phyloP scores from a whole-genome alignment of 2,888 invertebrate genomes.

The Pseudolycoriella hygida region DNA sequence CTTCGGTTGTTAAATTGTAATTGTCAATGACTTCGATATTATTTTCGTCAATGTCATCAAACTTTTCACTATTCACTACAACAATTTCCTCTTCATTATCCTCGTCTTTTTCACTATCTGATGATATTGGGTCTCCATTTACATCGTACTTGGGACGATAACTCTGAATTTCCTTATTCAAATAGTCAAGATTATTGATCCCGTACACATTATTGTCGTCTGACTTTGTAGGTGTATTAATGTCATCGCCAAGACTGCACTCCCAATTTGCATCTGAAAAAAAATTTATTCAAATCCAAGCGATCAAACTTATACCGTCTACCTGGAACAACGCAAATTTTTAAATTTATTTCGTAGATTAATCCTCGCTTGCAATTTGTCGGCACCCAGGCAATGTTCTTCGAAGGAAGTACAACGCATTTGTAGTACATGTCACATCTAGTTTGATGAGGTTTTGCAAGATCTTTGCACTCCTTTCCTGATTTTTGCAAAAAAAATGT shows the following conservation, averaged over 20 bases:
- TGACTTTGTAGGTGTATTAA: too few relatives aligned
- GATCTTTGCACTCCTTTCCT: slow-evolving; percentile 27
- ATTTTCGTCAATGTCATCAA: not conserved
- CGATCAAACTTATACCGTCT: too few relatives aligned
- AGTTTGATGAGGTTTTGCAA: slow-evolving; percentile 22
- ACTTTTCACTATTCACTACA: slow-evolving; percentile 8
- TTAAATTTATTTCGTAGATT: slow-evolving; percentile 24
- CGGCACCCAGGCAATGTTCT: slow-evolving; percentile 24
- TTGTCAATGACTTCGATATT: slow-evolving; percentile 5
- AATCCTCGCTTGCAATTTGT: slow-evolving; percentile 23
- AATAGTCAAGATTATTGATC: slow-evolving; percentile 8
- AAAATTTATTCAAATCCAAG: too few relatives aligned
- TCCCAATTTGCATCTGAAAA: slow-evolving; percentile 25
- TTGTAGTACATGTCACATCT: slow-evolving; percentile 27
- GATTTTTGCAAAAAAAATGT: too few relatives aligned
- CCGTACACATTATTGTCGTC: slow-evolving; percentile 12
- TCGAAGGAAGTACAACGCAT: slow-evolving; percentile 20
- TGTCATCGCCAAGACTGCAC: slow-evolving; percentile 17
- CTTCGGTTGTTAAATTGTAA: too few relatives aligned
- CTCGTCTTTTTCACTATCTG: too few relatives aligned
- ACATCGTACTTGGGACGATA: slow-evolving; percentile 1
- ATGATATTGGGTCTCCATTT: too few relatives aligned
- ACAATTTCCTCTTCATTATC: slow-evolving; percentile 7
- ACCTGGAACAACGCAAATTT: slow-evolving; percentile 24
- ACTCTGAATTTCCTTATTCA: not conserved